These are phyloP conservation scores for Agrochola lychnidis DNA, from an alignment of 2,888 invertebrate genomes.

Conservation along the genomic window DNA sequence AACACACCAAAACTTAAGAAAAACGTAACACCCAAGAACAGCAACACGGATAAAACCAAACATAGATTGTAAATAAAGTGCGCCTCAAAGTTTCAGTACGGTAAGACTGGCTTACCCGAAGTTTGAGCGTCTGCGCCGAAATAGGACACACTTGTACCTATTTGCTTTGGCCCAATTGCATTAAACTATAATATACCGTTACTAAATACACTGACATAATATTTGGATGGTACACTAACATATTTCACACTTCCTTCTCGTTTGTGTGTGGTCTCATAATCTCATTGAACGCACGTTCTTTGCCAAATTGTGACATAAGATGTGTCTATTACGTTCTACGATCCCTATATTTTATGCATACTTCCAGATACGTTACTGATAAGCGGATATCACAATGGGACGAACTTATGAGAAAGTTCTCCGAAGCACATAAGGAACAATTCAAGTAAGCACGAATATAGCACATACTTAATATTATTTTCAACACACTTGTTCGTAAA, in stretches of 20 bases:
- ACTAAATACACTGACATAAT: slow-evolving; percentile 38
- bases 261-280: slow-evolving; percentile 14
- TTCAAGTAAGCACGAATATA: slow-evolving; percentile 78
- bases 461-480: background rate
- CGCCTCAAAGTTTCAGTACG: slow-evolving; percentile 34
- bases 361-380: slow-evolving; percentile 63
- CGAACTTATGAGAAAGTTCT: slow-evolving; percentile 84
- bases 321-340: background rate
- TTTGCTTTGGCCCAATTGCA: slow-evolving; percentile 54
- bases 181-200: slow-evolving; percentile 29
- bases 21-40: slow-evolving; percentile 21
- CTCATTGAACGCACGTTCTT: background rate
- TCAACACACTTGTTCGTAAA: no score
- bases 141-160: slow-evolving; percentile 64
- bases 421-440: slow-evolving; percentile 79
- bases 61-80: slow-evolving; percentile 42
- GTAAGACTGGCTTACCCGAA: slow-evolving; percentile 41
- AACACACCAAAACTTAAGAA: slow-evolving; percentile 1
- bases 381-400: slow-evolving; percentile 84
- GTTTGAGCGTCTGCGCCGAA: slow-evolving; percentile 37
- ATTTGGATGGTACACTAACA: slow-evolving; percentile 27
- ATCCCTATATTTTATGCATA: background rate
- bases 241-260: slow-evolving; percentile 26
- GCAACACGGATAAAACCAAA: slow-evolving; percentile 33
- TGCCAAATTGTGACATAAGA: background rate